Base-by-base conservation (phyloP, 2,113 vertebrate species). In the Pedetes capensis region DNA sequence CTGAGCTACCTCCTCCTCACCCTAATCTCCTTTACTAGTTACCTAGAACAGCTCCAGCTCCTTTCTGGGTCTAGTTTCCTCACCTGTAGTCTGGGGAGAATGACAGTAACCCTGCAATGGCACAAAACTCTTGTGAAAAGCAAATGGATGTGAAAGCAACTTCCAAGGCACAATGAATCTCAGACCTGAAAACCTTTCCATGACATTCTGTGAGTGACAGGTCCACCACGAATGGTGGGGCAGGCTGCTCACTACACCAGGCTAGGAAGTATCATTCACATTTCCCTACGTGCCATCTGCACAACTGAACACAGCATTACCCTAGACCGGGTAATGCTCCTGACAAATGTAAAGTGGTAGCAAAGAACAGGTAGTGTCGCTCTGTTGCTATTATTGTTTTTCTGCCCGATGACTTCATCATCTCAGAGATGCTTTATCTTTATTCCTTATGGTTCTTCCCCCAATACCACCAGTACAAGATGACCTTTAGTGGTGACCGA, bases 401-500 rank as follows among this genome's bases (percentile, higher is more conserved):
- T 61, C 71, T 93, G 18, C 55, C 0, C 20, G 55, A 42, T 32
- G 83, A 76, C 32, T 27, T 27, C 72, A 49, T 82, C 59, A 3
- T 86, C 68, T 92, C 55, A 51, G 89, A n/a, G 61, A 51, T 25
- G 51, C 57, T 51, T 34, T 51, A 5, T 88, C 71, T 61, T 75
- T 75, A 68, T 55, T 87, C 53, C 89, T 71, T 22, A 25, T 32
- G 25, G 83, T 83, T 72, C 42, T 85, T 59, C 66, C 79, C 59
- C 74, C 61, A 39, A 68, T 8, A 49, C 55, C 9, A 5, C 74
- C 47, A 9, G 7, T 11, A 49, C 18, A 64, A 69, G 17, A 17
- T 3, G 3, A 55, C 76, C 95, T 68, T 94, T 78, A 37, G 5
- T 94, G 85, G 49, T 80, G 89, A 90, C 89, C 72, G 96, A 55